A percentile compares a stretch with the other conserved stretches of the same genome.
Conservation (phyloP, 2,888 invertebrate species). For the Byasa hedistus region DNA sequence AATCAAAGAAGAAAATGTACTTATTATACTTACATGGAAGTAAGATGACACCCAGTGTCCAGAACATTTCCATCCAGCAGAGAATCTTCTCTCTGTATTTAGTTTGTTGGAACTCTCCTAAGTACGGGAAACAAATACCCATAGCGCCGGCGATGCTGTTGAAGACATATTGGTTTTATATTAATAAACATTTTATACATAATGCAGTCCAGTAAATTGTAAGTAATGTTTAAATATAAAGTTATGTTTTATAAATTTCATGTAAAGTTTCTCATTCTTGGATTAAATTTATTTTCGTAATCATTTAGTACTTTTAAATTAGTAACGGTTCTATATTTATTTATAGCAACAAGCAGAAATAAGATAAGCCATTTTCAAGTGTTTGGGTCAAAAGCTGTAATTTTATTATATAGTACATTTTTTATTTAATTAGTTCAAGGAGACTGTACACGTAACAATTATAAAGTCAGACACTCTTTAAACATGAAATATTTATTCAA, state of each 20-base stretch:
- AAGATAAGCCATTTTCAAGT: background rate
- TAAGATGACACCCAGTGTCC: conserved; percentile 88
- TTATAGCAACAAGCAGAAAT: background rate
- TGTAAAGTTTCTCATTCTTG: too few species aligned
- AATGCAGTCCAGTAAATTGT: background rate
- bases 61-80: conserved; percentile 93
- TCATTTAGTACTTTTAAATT: background rate
- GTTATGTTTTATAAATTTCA: too few species aligned
- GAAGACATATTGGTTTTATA: conserved; percentile 26
- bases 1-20: background rate
- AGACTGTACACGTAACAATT: conserved; percentile 1
- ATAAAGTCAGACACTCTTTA: background rate
- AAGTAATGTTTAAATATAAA: too few species aligned
- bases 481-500: conserved; percentile 15
- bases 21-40: conserved; percentile 81
- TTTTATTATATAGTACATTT: background rate
- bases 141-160: conserved; percentile 88
- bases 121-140: conserved; percentile 90
- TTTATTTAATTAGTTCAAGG: conserved; percentile 25
- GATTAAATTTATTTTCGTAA: background rate
- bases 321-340: background rate
- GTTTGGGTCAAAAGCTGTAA: background rate
- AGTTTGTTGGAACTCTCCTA: conserved; percentile 90
- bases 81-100: conserved; percentile 89
- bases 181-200: background rate